Conservation (phyloP, 2,113 vertebrate species). For the rat (Rattus norvegicus) region DNA sequence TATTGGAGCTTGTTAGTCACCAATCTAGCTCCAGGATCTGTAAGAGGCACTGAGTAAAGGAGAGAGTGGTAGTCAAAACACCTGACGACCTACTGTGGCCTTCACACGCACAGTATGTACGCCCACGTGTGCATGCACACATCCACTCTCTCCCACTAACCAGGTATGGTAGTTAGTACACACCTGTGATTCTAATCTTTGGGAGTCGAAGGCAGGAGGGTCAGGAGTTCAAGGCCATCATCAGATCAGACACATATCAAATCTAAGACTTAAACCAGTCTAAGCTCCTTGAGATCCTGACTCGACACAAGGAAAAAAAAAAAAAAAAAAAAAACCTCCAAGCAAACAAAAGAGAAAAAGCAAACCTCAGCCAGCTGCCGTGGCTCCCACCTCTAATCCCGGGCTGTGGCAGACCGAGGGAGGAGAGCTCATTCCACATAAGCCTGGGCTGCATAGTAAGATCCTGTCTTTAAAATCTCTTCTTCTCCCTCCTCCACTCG, state of each 20-base stretch:
- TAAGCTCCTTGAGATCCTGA: not conserved
- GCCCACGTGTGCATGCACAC: not conserved
- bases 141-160: not conserved
- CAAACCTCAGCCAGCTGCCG: too few relatives aligned
- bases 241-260: not conserved
- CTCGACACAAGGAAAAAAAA: not conserved
- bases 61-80: not conserved
- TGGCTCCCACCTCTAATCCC: not conserved
- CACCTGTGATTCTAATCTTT: not conserved
- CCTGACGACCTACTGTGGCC: not conserved
- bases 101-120: not conserved
- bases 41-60: not conserved
- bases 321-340: too few relatives aligned
- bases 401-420: not conserved
- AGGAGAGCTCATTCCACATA: not conserved
- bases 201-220: not conserved
- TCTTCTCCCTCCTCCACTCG: fast-evolving
- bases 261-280: not conserved
- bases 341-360: not conserved
- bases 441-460: not conserved
- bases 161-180: not conserved
- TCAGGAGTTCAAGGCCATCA: not conserved
- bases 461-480: not conserved
- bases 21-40: not conserved
- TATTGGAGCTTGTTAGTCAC: not conserved